phyloP scores from a whole-genome alignment of 30 jellyfish, hydroid and myxozoan genomes.

The Pseudorhiza aurosa region DNA sequence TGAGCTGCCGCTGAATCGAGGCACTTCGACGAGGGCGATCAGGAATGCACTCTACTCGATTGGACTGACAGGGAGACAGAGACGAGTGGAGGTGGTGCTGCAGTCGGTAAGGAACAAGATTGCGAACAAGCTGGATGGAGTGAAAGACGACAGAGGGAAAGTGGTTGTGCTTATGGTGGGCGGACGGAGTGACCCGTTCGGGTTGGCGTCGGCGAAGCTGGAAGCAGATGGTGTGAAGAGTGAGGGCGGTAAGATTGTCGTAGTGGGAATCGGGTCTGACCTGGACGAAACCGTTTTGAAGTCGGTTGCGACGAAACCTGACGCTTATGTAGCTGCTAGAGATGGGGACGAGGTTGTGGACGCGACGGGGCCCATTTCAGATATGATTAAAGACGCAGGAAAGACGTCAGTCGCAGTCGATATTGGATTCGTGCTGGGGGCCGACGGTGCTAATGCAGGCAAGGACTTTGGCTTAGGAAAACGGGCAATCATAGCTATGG shows the following conservation, averaged over 20 bases:
- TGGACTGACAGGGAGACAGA: constrained; percentile 13
- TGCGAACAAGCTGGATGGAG: not conserved
- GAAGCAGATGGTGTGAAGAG: constrained; percentile 6
- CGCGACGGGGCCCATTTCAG: constrained; percentile 5
- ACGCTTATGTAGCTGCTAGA: not conserved
- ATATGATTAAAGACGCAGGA: not conserved
- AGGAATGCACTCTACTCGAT: constrained; percentile 6
- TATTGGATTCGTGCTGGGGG: constrained; percentile 57
- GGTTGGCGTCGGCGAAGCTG: not conserved
- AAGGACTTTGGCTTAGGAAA: constrained; percentile 37
- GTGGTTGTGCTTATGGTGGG: constrained; percentile 32
- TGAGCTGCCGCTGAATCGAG: constrained; percentile 3
- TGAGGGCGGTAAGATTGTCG: constrained; percentile 22
- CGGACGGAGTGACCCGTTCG: constrained; percentile 19
- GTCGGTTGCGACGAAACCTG: constrained; percentile 2
- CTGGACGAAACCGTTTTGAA: constrained; percentile 11
- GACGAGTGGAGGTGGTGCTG: constrained; percentile 8
- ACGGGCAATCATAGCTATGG: constrained; percentile 19
- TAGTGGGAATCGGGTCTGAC: constrained; percentile 41
- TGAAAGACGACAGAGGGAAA: constrained; percentile 32
- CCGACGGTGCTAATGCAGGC: constrained; percentile 54
- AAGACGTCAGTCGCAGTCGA: constrained; percentile 27
- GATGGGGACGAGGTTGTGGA: constrained; percentile 2
- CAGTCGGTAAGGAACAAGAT: not conserved
- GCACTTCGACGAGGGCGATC: not conserved